Evolutionary conservation across 2,888 invertebrate species (phyloP), one percentile per base, ranked within the genome.

Genomic region (Limnephilus rhombicus): DNA sequence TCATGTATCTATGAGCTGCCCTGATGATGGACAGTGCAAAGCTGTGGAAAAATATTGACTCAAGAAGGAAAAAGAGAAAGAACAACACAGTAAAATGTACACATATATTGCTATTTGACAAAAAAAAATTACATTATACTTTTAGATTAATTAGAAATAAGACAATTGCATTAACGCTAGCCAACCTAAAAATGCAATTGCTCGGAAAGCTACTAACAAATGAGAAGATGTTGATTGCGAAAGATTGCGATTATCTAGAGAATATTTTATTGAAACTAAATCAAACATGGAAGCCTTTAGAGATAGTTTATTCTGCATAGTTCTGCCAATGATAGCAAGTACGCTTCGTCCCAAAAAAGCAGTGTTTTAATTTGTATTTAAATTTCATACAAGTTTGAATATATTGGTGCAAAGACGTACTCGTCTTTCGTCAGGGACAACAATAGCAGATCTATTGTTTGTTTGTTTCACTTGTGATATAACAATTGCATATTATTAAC

Each of bases 401-500:
- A 68, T 68, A n/a, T 24, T 68, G 24, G 68, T 24, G 68, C 68
- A n/a, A 2, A 68, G 68, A n/a, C 68, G 7, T 68, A 68, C 24
- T 68, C 7, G 24, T 68, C 24, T 9, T 24, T 68, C 68, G 7
- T 24, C n/a, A 9, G 68, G 24, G 49, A 49, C 13, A 49, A 49
- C 15, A 49, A 49, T 49, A 49, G 49, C 49, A 49, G 24, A n/a
- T 18, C 13, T 53, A n/a, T 24, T 24, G 24, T 24, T 68, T 18
- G 68, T 68, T 68, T 68, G n/a, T 68, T 86, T n/a, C 45, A 86
- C 9, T 5, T 86, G 41, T 29, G 49, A 29, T 29, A 45, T 86
- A 86, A 86, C 85, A 85, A 85, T 85, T 85, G 34, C 85, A 85
- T 53, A 85, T 85, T 85, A 85, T 85, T 85, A 85, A 86, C 86